Evolutionary conservation across 1,140 invertebrate genomes (phyloP).

Genomic region (Neuroterus valhalla): DNA sequence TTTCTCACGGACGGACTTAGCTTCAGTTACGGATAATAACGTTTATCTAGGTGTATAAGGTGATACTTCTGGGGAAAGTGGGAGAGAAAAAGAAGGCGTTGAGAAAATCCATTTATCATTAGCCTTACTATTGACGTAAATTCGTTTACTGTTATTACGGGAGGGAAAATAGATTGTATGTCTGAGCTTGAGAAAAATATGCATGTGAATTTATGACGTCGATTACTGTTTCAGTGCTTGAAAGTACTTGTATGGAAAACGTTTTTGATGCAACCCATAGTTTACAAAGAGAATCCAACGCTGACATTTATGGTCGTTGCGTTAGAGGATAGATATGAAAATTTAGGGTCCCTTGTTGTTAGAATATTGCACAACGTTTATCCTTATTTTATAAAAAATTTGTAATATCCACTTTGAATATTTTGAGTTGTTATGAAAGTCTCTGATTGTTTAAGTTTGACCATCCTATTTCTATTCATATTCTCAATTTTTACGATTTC

Average conservation of each 20-base stretch:
- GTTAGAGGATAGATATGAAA: constrained; percentile 1
- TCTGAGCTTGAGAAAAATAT: constrained; percentile 3
- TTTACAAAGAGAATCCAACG: constrained; percentile 13
- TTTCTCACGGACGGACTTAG: background rate
- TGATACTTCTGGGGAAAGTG: background rate
- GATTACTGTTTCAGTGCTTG: constrained; percentile 5
- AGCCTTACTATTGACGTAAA: constrained; percentile 1
- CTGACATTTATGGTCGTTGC: constrained; percentile 19
- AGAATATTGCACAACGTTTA: constrained; percentile 12
- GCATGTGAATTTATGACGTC: background rate
- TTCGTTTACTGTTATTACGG: background rate
- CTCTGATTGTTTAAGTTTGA: too few relatives aligned
- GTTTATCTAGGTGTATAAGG: background rate
- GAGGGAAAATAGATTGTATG: background rate
- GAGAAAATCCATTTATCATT: background rate
- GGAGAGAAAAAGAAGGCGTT: background rate
- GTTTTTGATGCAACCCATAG: background rate
- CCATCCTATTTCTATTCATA: too few relatives aligned
- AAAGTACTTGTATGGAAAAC: background rate
- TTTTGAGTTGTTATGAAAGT: background rate
- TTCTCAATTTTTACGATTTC: too few relatives aligned
- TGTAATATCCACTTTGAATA: background rate
- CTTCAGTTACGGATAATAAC: constrained; percentile 18
- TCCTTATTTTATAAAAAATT: constrained; percentile 4
- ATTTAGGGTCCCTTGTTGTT: constrained; percentile 16